Conservation (phyloP, 2,797 vertebrate genomes). For the Sebastes trivittatus region DNA sequence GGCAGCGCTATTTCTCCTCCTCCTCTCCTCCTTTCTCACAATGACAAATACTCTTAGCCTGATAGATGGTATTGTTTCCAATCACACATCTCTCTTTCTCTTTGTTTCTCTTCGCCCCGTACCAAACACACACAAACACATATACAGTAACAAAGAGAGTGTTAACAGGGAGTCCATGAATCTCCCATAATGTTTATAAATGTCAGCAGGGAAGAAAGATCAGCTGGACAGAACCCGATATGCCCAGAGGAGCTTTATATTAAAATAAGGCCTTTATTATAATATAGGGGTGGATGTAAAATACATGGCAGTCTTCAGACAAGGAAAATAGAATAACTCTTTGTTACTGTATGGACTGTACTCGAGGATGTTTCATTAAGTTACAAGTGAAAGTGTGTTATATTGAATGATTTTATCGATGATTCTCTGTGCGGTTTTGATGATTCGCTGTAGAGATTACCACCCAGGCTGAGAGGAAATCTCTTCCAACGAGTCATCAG, state of each 20-base stretch:
- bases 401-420: background rate
- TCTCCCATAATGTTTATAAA: conserved; percentile 18
- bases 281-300: conserved; percentile 18
- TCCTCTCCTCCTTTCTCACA: conserved; percentile 49
- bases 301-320: background rate
- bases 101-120: conserved; percentile 36
- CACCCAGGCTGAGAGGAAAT: background rate
- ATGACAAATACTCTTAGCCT: conserved; percentile 66
- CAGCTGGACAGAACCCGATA: conserved; percentile 20
- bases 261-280: conserved; percentile 22
- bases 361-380: background rate
- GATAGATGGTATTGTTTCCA: conserved; percentile 71
- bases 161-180: background rate
- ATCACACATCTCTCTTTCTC: conserved; percentile 52
- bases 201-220: conserved; percentile 16
- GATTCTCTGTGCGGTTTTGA: background rate
- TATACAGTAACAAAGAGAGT: background rate
- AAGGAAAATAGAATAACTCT: background rate
- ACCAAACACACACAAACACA: conserved; percentile 35
- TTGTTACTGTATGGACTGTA: background rate
- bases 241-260: conserved; percentile 23
- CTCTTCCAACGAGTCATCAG: background rate
- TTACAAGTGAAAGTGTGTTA: background rate
- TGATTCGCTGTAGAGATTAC: background rate
- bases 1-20: conserved; percentile 62